Evolutionary conservation across 2,888 invertebrate genomes (phyloP), one percentile per base, ranked within the genome.

Genomic region (Cordilura impudica): DNA sequence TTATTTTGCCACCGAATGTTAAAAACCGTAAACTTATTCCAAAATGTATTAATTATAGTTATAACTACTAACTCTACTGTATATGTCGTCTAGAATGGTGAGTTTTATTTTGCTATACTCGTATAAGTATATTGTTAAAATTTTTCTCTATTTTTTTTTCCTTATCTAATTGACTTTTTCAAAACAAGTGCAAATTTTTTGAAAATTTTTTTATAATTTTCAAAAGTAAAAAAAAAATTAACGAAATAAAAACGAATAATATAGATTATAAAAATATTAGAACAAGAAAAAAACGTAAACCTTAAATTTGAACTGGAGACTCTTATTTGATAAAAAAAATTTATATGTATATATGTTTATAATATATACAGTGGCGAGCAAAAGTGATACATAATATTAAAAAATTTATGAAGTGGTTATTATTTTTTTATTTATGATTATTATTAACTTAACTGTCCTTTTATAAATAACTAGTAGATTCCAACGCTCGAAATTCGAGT

Each of bases 1-100:
- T 71, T 87, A 87, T 81, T 85, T 86, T 77, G 87, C 88, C 80
- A 87, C 87, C 77, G 85, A 87, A 74, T 87, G 88, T 81, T 88
- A 79, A 81, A 54, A 18, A 31, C 2, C 39, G 39, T 43, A 26
- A 53, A 63, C 43, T 16, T 19, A 65, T 47, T 43, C 29, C 51
- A 16, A 47, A 35, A 54, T 43, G 31, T 31, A 45, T 23, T 23
- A 39, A 43, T 43, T 16, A 23, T 14, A 53, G 43, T 39, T 31
- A 45, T 56, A 49, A 35, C 29, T 31, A n/a, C n/a, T n/a, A n/a
- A n/a, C n/a, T n/a, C n/a, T n/a, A n/a, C n/a, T n/a, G 35, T 39
- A 19, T 60, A 16, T 49, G 12, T 45, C 21, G 21, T 4, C 6
- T 26, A 16, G 39, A 16, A 10, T 18, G 58, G 26, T 49, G 49